Percentiles rank a stretch among this genome's conserved stretches.
Conservation (phyloP, 2,888 invertebrate genomes). For the Campoplex nolae region DNA sequence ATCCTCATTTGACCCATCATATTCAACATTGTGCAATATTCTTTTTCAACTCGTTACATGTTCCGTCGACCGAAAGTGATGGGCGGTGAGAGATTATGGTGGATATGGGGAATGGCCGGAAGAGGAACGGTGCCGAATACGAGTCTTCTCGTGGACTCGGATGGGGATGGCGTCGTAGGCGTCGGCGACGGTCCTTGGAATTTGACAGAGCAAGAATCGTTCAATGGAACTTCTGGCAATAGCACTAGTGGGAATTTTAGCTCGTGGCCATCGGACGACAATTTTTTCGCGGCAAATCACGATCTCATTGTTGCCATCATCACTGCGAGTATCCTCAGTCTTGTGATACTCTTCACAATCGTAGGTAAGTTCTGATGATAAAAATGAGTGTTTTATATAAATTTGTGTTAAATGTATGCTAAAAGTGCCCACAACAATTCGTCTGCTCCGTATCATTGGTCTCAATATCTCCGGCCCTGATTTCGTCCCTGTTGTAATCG, state of each 20-base stretch:
- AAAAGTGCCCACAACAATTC: not conserved
- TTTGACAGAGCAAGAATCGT: slow-evolving; percentile 72
- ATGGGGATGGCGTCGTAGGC: slow-evolving; percentile 51
- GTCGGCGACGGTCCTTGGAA: slow-evolving; percentile 70
- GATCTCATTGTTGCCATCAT: slow-evolving; percentile 74
- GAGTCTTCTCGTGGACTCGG: slow-evolving; percentile 71
- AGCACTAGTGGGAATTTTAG: slow-evolving; percentile 42
- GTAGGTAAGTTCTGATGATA: slow-evolving; percentile 73
- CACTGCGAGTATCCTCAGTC: slow-evolving; percentile 74
- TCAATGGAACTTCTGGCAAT: slow-evolving; percentile 71
- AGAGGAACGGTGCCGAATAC: slow-evolving; percentile 73
- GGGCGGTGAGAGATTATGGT: slow-evolving; percentile 78
- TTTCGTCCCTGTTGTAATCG: no score
- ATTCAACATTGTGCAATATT: no score
- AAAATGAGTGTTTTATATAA: not conserved
- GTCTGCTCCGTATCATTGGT: not conserved
- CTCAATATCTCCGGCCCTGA: no score
- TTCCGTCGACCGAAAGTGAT: slow-evolving; percentile 70
- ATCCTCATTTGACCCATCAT: no score
- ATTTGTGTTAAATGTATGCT: not conserved
- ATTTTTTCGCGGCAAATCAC: slow-evolving; percentile 66
- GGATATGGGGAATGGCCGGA: slow-evolving; percentile 76
- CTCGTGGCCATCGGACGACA: slow-evolving; percentile 53
- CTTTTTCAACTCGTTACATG: slow-evolving; percentile 33
- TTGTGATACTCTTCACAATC: slow-evolving; percentile 77